Evolutionary conservation across 1,140 invertebrate genomes (phyloP), one percentile per base, ranked within the genome.

Genomic region (Rhizoglyphus robini): DNA sequence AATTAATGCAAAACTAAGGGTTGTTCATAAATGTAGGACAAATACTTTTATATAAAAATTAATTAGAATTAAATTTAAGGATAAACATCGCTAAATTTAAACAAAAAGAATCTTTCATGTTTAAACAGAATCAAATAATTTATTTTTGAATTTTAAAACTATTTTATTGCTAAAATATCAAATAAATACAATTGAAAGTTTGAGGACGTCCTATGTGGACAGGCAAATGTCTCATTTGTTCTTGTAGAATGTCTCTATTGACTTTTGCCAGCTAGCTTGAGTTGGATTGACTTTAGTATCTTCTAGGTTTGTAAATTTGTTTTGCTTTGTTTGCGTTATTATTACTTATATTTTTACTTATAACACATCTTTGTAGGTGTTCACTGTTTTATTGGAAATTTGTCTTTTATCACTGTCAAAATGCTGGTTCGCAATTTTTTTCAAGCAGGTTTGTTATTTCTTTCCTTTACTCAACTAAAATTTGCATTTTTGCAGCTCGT

Each of bases 351-450:
- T n/a, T n/a, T n/a, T n/a, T n/a, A n/a, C n/a, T n/a, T n/a, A n/a
- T n/a, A n/a, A n/a, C n/a, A n/a, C n/a, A n/a, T n/a, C n/a, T n/a
- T n/a, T n/a, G n/a, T n/a, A n/a, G n/a, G n/a, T n/a, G n/a, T n/a
- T n/a, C n/a, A n/a, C n/a, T n/a, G n/a, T n/a, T n/a, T n/a, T n/a
- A n/a, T n/a, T n/a, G n/a, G n/a, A n/a, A n/a, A n/a, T 54, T 25
- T 20, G 51, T 27, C 23, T 8, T 25, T 54, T 8, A 8, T 32
- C 51, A 54, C 20, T 32, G 31, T 32, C 5, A 38, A 59, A 23
- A 60, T 60, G 58, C 58, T 60, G 23, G 58, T 27, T 29, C 58
- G 58, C n/a, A 60, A 30, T 8, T 60, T 30, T 20, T 46, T 60
- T 2, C 27, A 60, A 23, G 27, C 58, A 13, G 58, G 58, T 60